Base-by-base conservation (phyloP, 2,888 invertebrate genomes). In the Troilus luridus region DNA sequence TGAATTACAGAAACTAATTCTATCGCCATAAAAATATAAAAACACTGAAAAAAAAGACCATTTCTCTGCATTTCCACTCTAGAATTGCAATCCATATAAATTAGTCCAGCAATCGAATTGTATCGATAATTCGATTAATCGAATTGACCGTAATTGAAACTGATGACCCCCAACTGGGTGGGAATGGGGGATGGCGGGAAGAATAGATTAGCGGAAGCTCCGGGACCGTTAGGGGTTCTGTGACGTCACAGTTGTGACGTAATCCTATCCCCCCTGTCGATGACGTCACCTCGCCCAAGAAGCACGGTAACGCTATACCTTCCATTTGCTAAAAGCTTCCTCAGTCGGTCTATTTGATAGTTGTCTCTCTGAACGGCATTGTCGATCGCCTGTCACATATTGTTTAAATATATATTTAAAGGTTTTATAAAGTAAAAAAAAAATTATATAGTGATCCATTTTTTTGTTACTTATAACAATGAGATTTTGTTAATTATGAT, bases 281-380 rank as follows among this genome's bases (percentile, higher is more conserved):
- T 85, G 85, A 54, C 85, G 85, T 58, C n/a, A 9, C 21, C 9
- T n/a, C 19, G 19, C 9, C 11, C 17, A 21, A 56, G 67, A 67
- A 54, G 54, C 85, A n/a, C 14, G 56, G 85, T 56, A 85, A 85
- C n/a, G 56, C 56, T 85, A 85, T 85, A 54, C 56, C 85, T 85
- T 85, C 56, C 85, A 85, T 85, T 81, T n/a, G 85, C 85, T 85
- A 85, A 85, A 85, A 85, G 85, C 85, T 56, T 85, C 21, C 54
- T 54, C 27, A n/a, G 54, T 41, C n/a, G n/a, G n/a, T 77, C 72
- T 77, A 77, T 77, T 67, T 77, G 72, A 27, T 41, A 77, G 72
- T 41, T 17, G 14, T 41, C 41, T 19, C 72, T 19, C 14, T 24
- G 72, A 41, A 77, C 72, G 27, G 17, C 7, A 41, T 41, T 41